Base-by-base conservation (phyloP, 2,797 vertebrate species). In the Lophotriccus pileatus region DNA sequence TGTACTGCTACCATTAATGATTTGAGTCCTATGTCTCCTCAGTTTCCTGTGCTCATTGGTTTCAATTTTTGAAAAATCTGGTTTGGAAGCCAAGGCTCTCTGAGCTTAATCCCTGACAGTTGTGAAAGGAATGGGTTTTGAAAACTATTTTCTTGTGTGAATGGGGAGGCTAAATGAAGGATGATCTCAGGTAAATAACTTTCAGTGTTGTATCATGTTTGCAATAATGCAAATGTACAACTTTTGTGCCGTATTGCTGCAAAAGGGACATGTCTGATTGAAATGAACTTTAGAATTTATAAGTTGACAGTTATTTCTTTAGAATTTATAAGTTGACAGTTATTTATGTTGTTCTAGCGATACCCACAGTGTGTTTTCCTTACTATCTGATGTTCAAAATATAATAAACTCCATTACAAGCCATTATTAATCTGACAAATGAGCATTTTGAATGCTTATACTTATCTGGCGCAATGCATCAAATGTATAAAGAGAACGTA, bases 401-500 rank as follows among this genome's bases (percentile, higher is more conserved):
- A 30, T 4, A 62, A 83, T 63, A 24, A 89, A 64, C 21, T 56
- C 49, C 25, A 9, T 78, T 81, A 21, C 1, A 6, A 87, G 30
- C 60, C 32, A 5, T 86, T 90, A 68, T 30, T 87, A 66, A 55
- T 83, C 39, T 69, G 64, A 63, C 32, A 56, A 60, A 75, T 16
- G 34, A 0, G 0, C 22, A 25, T 78, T 94, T 91, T 60, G 47
- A 89, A 63, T 0, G 1, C 32, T 85, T 3, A 1, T 30, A 14
- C n/a, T 52, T 30, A 21, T 79, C 59, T 92, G 47, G 46, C 88
- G 73, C 81, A 85, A 21, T 83, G 50, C 77, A 81, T 58, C 72
- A 69, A 85, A 34, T 39, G 12, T n/a, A 46, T 34, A 27, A 85
- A 83, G n/a, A 75, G 27, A 64, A 20, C 27, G 27, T 59, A 70